Base-by-base conservation (phyloP, 2,888 invertebrate genomes). In the Lasius fuliginosus region DNA sequence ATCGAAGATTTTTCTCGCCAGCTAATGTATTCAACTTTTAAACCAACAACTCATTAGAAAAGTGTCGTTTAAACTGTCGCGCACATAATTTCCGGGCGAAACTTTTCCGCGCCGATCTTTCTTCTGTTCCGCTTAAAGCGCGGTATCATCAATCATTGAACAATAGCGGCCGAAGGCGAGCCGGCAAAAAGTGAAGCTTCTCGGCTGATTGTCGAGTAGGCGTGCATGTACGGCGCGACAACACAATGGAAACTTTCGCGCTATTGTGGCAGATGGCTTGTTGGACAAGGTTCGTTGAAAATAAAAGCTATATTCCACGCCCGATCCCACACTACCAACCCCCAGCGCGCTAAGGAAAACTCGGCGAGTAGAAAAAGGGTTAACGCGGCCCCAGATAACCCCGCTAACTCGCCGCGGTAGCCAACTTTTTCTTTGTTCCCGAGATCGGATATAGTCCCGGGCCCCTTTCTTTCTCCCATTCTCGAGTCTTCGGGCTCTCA, bases 171-270 rank as follows among this genome's bases (percentile, higher is more conserved):
- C 82, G 53, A 46, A 79, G 60, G 77, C 82, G 53, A 62, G 49
- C 49, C 42, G 60, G 69, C 73, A 83, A 86, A 84, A 88, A 71
- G 75, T 60, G 76, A 74, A 76, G 75, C 75, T 84, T 81, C 81
- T 67, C 64, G 60, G 81, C 83, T 76, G 74, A 87, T 85, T 68
- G 81, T 82, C 82, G 75, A 69, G 56, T 75, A 60, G 69, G 68
- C 71, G 79, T 56, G 58, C 62, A 67, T 75, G 73, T 68, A 64
- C 58, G 27, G 69, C 62, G 27, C 67, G 69, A 74, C 85, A 94
- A 74, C 85, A 94, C 93, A 94, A 94, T 94, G 90, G 91, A 92
- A 94, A 93, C 92, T 94, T 81, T 93, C 91, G 89, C 86, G 79
- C 92, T 89, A 93, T 94, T 94, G 92, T 94, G 90, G 85, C 83